A percentile compares a stretch with the other conserved stretches of the same genome.
phyloP scores from a whole-genome alignment of 2,888 invertebrate species.

The Erebia epiphron region DNA sequence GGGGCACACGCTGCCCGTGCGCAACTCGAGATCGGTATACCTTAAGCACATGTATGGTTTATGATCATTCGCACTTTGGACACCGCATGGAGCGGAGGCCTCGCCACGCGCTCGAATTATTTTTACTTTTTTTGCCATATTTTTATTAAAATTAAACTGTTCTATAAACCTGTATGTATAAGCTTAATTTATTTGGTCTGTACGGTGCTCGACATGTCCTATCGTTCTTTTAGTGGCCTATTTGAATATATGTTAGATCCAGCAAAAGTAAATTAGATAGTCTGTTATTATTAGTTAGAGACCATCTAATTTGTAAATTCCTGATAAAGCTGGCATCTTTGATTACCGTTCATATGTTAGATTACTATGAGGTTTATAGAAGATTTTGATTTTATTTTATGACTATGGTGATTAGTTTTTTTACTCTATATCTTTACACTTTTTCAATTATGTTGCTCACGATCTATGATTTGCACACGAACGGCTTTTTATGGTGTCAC shows the following conservation, averaged over 20 bases:
- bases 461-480: conserved; percentile 73
- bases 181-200: too few relatives aligned
- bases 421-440: conserved; percentile 36
- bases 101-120: conserved; percentile 31
- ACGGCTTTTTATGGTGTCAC: conserved; percentile 63
- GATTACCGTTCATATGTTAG: neutral
- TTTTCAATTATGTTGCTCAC: conserved; percentile 70
- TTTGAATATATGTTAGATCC: too few relatives aligned
- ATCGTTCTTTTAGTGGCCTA: too few relatives aligned
- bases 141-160: neutral
- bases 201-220: too few relatives aligned
- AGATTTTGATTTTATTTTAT: conserved; percentile 1
- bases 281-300: too few relatives aligned
- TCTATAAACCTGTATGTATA: neutral
- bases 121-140: neutral
- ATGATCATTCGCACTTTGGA: conserved; percentile 53
- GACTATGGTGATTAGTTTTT: conserved; percentile 5
- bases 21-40: conserved; percentile 80
- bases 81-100: conserved; percentile 44
- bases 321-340: too few relatives aligned
- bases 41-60: conserved; percentile 41
- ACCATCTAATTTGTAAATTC: too few relatives aligned
- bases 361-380: neutral
- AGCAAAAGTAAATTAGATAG: too few relatives aligned
- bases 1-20: conserved; percentile 81